These are phyloP conservation scores for Tachysurus fulvidraco DNA, from an alignment of 2,113 vertebrate genomes.

Conservation along the genomic window DNA sequence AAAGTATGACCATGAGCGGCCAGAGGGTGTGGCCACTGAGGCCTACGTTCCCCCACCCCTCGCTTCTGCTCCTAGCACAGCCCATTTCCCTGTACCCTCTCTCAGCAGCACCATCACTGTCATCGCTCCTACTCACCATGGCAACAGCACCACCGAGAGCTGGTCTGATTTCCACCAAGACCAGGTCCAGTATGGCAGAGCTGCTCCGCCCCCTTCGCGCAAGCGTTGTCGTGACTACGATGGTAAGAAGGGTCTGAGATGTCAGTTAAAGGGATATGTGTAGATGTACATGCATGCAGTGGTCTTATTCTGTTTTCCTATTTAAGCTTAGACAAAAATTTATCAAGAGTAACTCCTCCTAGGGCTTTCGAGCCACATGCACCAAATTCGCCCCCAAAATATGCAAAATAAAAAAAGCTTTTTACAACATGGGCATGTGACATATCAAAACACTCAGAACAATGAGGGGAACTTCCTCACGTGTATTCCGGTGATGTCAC, in stretches of 20 bases:
- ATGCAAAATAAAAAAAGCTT: too few species aligned
- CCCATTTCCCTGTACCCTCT: slow-evolving; percentile 90
- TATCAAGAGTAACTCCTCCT: too few species aligned
- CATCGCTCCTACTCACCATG: slow-evolving; percentile 91
- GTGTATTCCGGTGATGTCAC: too few species aligned
- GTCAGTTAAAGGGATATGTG: background rate
- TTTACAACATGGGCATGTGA: too few species aligned
- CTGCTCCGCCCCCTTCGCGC: slow-evolving; percentile 83
- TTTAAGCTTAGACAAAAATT: too few species aligned
- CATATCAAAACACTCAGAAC: too few species aligned
- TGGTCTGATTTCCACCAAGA: slow-evolving; percentile 92
- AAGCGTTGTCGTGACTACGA: slow-evolving; percentile 97
- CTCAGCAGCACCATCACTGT: slow-evolving; percentile 96
- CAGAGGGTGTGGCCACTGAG: slow-evolving; percentile 76
- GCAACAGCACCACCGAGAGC: slow-evolving; percentile 92
- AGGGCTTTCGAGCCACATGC: too few species aligned
- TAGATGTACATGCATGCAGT: too few species aligned
- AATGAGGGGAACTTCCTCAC: too few species aligned
- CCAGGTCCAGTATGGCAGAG: slow-evolving; percentile 82
- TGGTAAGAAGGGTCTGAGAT: slow-evolving; percentile 69
- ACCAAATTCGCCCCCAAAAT: too few species aligned
- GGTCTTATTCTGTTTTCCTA: too few species aligned
- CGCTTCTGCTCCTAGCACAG: slow-evolving; percentile 79
- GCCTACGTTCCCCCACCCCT: slow-evolving; percentile 82
- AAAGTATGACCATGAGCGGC: slow-evolving; percentile 88